Conservation (phyloP, 2,888 invertebrate species). For the Apotomis turbidana region DNA sequence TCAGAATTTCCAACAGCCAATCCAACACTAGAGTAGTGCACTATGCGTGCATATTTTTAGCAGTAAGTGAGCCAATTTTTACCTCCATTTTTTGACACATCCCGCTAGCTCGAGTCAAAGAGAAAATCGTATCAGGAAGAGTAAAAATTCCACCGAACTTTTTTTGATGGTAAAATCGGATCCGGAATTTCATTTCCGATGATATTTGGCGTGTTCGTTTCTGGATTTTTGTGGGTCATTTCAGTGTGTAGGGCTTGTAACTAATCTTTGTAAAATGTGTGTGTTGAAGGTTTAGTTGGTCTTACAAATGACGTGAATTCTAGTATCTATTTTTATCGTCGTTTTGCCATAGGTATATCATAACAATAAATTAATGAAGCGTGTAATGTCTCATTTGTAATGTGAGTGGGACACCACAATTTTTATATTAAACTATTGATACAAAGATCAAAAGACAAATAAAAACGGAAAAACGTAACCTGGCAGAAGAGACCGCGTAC, state of each 20-base stretch:
- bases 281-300: background rate
- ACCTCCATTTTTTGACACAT: background rate
- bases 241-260: background rate
- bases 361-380: too few species aligned
- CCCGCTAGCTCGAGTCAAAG: constrained; percentile 3
- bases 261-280: background rate
- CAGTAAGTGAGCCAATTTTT: constrained; percentile 12
- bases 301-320: too few species aligned
- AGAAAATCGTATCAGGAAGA: background rate
- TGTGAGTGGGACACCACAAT: too few species aligned
- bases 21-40: background rate
- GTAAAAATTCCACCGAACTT: constrained; percentile 5
- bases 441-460: too few species aligned
- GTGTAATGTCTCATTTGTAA: too few species aligned
- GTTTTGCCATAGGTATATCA: too few species aligned
- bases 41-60: constrained; percentile 1
- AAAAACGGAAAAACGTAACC: too few species aligned
- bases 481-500: too few species aligned
- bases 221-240: background rate
- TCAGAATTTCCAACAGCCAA: background rate
- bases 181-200: background rate
- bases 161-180: background rate
- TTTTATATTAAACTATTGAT: too few species aligned
- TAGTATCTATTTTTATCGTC: too few species aligned
- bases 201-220: background rate